Evolutionary conservation across 2,797 vertebrate species (phyloP).

Genomic region (Eulemur albifrons): DNA sequence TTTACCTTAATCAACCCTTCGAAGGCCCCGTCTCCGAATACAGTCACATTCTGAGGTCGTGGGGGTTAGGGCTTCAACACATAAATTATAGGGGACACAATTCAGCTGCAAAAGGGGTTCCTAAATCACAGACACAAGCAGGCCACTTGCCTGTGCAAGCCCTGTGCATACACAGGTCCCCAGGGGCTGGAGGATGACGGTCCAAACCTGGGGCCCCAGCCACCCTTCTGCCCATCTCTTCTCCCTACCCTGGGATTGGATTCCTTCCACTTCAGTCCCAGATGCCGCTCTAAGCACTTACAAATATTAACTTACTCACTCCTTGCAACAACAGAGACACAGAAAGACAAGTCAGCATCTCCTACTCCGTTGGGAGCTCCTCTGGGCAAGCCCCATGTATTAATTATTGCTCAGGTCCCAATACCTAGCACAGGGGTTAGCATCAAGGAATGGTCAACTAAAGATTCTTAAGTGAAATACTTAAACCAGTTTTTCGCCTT

Average conservation of each 20-base stretch:
- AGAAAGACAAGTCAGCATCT: accelerated
- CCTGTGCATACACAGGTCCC: neutral
- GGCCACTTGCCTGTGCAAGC: neutral
- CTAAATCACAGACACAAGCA: neutral
- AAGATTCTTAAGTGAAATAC: neutral
- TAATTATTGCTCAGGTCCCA: too few species aligned
- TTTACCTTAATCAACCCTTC: neutral
- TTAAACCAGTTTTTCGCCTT: neutral
- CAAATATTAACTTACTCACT: neutral
- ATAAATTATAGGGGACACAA: neutral
- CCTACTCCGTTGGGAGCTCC: accelerated
- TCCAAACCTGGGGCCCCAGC: accelerated
- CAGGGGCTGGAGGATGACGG: neutral
- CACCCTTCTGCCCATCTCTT: accelerated
- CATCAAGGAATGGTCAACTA: neutral
- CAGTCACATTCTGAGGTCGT: neutral
- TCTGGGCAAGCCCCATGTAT: neutral
- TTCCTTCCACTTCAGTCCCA: neutral
- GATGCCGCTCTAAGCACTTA: neutral
- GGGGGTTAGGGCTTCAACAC: neutral
- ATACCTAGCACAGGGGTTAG: accelerated
- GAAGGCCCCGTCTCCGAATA: neutral
- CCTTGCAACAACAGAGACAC: neutral
- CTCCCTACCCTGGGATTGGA: accelerated
- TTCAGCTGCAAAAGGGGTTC: neutral